Evolutionary conservation across 2,113 vertebrate species (phyloP).

Genomic region (Callorhinus ursinus): DNA sequence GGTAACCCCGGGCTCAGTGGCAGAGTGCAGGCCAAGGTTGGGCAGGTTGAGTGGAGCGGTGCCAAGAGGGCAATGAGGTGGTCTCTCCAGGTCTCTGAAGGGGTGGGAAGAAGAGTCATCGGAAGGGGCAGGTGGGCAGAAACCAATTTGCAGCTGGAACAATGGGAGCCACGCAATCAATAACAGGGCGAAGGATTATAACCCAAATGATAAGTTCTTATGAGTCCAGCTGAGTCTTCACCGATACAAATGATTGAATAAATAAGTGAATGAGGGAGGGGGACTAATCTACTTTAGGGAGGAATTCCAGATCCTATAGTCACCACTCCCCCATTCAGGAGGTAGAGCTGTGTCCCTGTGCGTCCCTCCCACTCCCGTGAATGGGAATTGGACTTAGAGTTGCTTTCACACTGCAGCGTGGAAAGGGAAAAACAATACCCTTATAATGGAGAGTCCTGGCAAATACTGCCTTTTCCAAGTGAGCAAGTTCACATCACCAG

Average conservation of each 20-base stretch:
- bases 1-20: neutral
- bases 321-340: fast-evolving
- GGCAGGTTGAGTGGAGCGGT: fast-evolving
- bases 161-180: fast-evolving
- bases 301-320: neutral
- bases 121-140: neutral
- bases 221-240: neutral
- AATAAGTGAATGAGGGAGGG: neutral
- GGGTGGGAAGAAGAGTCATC: neutral
- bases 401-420: neutral
- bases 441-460: neutral
- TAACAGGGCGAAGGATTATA: neutral
- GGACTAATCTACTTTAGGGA: neutral
- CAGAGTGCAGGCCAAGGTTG: neutral
- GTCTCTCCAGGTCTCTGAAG: neutral
- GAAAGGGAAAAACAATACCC: neutral
- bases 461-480: too few relatives aligned
- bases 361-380: fast-evolving
- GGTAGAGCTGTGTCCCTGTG: neutral
- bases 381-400: neutral
- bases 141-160: neutral
- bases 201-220: neutral
- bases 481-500: neutral
- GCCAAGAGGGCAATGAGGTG: neutral
- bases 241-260: neutral